Evolutionary conservation across 2,797 vertebrate genomes (phyloP), one percentile per base, ranked within the genome.

Genomic region (Gambelia wislizenii): DNA sequence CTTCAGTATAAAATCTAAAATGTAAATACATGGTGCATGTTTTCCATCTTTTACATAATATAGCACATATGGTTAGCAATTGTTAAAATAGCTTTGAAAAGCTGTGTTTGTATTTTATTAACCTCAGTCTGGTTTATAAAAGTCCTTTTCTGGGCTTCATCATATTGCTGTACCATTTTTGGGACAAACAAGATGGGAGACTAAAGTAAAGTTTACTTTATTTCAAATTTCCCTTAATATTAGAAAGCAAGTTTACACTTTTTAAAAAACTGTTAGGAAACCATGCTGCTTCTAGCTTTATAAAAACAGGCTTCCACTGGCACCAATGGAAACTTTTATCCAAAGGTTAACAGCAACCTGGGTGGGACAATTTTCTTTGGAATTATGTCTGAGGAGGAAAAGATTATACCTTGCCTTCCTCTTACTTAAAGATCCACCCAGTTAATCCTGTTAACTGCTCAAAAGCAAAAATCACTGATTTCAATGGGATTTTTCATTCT

Each of bases 31-130:
- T 0, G 30, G 12, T 36, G 3, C 2, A 0, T 22, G 33, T 44
- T 86, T 72, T 75, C 72, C n/a, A 6, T 47, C 18, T 27, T 1
- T 52, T 1, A 0, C 0, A 49, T 44, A 70, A 84, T 49, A 70
- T 72, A 4, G n/a, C 49, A 39, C 6, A 80, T 75, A 67, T 74
- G 25, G 0, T 12, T 0, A 61, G 10, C 20, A 0, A 10, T 0
- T 36, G 22, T 67, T 67, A 67, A 83, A 69, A 49, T 47, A n/a
- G 82, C 64, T 69, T 36, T 52, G 16, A 44, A 47, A 36, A 13
- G 10, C 39, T 36, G 12, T 52, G n/a, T 72, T 36, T n/a, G 30
- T 79, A 2, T 72, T 84, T 84, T 52, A 36, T 14, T 16, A 39
- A 52, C 47, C 14, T 0, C 22, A 70, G 42, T n/a, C 49, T n/a